phyloP scores from a whole-genome alignment of 2,888 invertebrate genomes.

The Tenthredo scrophulariae region DNA sequence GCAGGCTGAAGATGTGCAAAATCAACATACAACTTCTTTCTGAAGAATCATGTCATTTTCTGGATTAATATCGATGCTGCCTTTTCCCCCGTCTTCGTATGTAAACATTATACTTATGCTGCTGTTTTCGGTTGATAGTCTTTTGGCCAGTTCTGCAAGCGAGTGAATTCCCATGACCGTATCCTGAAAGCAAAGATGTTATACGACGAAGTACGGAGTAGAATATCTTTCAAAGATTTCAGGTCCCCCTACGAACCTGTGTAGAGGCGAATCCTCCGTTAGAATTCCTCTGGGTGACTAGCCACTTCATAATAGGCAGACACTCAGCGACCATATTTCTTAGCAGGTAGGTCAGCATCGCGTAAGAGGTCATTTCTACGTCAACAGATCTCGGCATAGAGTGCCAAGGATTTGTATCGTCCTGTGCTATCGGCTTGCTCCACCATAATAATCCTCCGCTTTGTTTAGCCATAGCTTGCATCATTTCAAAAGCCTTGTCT shows the following conservation, averaged over 20 bases:
- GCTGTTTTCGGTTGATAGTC: conserved; percentile 79
- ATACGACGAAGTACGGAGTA: not conserved
- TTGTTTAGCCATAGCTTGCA: conserved; percentile 80
- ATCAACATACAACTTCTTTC: conserved; percentile 84
- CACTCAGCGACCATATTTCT: conserved; percentile 79
- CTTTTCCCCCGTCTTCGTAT: conserved; percentile 79
- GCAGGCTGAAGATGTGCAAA: conserved; percentile 73
- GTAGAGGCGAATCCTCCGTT: conserved; percentile 87
- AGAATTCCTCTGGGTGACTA: conserved; percentile 85
- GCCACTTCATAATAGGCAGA: conserved; percentile 86
- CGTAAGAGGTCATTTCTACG: conserved; percentile 94
- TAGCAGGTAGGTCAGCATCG: conserved; percentile 84
- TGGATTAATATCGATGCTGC: conserved; percentile 85
- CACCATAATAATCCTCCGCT: conserved; percentile 87
- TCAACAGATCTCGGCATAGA: conserved; percentile 85
- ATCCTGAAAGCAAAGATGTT: conserved; percentile 78
- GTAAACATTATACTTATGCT: conserved; percentile 81
- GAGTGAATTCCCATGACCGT: conserved; percentile 88
- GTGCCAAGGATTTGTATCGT: conserved; percentile 84
- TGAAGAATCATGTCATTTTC: conserved; percentile 92
- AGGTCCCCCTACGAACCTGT: conserved; percentile 77
- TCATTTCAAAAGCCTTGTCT: conserved; percentile 82
- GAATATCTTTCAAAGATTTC: not conserved
- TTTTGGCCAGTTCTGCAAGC: conserved; percentile 83
- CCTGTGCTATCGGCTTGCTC: conserved; percentile 83